Evolutionary conservation across 2,888 invertebrate species (phyloP), one percentile per base, ranked within the genome.

Genomic region (Dryomyza anilis): DNA sequence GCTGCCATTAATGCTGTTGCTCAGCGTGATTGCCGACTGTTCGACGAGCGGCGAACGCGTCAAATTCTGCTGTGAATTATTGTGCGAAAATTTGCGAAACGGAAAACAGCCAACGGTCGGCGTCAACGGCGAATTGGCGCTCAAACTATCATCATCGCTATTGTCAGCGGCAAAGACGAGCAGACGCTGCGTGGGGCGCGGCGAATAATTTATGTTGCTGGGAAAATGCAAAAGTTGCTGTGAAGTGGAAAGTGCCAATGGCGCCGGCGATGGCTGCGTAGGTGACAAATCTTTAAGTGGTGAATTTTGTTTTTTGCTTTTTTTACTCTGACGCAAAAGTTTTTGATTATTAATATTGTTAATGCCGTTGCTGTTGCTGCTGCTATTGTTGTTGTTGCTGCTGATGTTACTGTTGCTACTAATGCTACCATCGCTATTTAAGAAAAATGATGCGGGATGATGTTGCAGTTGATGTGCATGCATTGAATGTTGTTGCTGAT

Each of bases 101-200:
- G 73, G 77, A 65, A 82, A 82, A 64, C 82, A 82, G 19, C 80
- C 78, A 0, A 75, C 73, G 3, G 73, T 76, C 3, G 74, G 75
- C 6, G 77, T 76, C 3, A 75, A 63, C 0, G 76, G 68, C 0
- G 79, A 76, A 46, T 72, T 72, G 21, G 82, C 80, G 23, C 74
- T 72, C 50, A 75, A 74, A 14, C 76, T 74, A 16, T 72, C 74
- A 53, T 70, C 65, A 16, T 39, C 39, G 7, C 76, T 74, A 16
- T 72, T 74, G 50, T 70, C 65, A 16, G 52, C 39, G 7, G 64
- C 36, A 61, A 52, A 14, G 23, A 59, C 43, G 16, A 46, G 48
- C 6, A 29, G 27, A 60, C 33, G 33, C 12, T 33, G 33, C 3
- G 3, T 39, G 25, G n/a, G 25, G 7, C 14, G 23, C 23, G 21